phyloP scores from a whole-genome alignment of 1,140 invertebrate species.

The Meloidogyne hapla region DNA sequence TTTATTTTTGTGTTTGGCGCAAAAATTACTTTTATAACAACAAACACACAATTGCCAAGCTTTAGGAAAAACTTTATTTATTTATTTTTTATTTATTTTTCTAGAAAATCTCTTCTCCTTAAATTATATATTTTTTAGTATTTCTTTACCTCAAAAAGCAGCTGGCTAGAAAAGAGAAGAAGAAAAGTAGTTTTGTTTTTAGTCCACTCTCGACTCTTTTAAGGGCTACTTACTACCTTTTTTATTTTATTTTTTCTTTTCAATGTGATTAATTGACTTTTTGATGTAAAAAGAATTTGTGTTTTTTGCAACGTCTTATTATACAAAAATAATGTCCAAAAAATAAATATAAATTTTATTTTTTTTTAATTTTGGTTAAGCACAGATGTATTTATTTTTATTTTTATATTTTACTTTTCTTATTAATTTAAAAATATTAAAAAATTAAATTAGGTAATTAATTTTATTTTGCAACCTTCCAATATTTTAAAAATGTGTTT shows the following conservation, averaged over 20 bases:
- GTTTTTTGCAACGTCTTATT: not conserved
- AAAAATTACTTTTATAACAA: not conserved
- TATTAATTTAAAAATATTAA: too few relatives aligned
- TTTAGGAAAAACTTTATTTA: not conserved
- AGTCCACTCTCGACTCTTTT: not conserved
- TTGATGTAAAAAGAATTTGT: not conserved
- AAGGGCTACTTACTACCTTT: not conserved
- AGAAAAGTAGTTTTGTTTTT: not conserved
- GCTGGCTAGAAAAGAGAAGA: not conserved
- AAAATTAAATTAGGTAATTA: conserved; percentile 9
- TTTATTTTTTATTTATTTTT: not conserved
- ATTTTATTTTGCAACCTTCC: too few relatives aligned
- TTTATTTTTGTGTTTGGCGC: not conserved
- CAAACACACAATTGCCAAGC: not conserved
- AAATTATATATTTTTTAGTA: not conserved
- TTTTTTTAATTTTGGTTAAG: not conserved
- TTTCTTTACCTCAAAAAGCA: not conserved
- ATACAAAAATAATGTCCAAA: conserved; percentile 5
- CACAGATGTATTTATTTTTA: not conserved
- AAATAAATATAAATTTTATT: not conserved
- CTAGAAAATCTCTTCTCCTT: too few relatives aligned
- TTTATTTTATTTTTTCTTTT: not conserved
- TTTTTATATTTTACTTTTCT: not conserved
- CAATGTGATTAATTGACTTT: conserved; percentile 6
- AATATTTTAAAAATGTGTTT: too few relatives aligned